Evolutionary conservation across 2,797 vertebrate genomes (phyloP), one percentile per base, ranked within the genome.

Genomic region (Neosalanx taihuensis): DNA sequence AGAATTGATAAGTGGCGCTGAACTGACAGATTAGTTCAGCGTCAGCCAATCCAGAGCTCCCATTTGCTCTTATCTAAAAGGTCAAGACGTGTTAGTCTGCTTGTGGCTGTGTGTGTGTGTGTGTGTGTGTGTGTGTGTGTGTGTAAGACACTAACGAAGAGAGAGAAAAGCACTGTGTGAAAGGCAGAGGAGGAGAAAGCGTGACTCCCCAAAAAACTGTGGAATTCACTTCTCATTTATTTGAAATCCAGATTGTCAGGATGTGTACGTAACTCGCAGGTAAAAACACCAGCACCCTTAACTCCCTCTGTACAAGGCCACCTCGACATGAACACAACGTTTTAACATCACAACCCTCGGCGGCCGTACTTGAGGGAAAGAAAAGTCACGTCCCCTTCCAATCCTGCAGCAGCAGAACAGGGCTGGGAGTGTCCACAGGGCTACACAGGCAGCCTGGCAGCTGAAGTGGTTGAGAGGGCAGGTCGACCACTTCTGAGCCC

Each of bases 401-500:
- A 56, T 1, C 17, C 51, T 7, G 18, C 51, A n/a, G 51, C 18
- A 56, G 51, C 51, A 56, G 17, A 17, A n/a, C 18, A 7, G 30
- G 5, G 58, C 2, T 23, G 58, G 4, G 33, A 53, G 18, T 15
- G 46, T 33, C 10, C 1, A 6, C 12, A 26, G 41, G 56, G 7
- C 37, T 35, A 3, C 0, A 2, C 20, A 37, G 29, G 17, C 13
- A 26, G 12, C 26, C 68, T 56, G 51, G 9, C 35, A 67, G 59
- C 64, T 74, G 58, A 29, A 67, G 33, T 57, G 35, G 30, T 30
- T 18, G 46, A 70, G 72, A 18, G 64, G 71, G 61, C 72, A 72
- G 72, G 64, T 81, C 77, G 76, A 75, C 83, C 84, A 82, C 82
- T 83, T 73, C 6, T 84, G 72, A 64, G 67, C 67, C 83, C 76